Percentiles rank a stretch among this genome's conserved stretches.
Evolutionary conservation across 1,140 invertebrate genomes (phyloP).

Genomic region (Eriocheir sinensis): DNA sequence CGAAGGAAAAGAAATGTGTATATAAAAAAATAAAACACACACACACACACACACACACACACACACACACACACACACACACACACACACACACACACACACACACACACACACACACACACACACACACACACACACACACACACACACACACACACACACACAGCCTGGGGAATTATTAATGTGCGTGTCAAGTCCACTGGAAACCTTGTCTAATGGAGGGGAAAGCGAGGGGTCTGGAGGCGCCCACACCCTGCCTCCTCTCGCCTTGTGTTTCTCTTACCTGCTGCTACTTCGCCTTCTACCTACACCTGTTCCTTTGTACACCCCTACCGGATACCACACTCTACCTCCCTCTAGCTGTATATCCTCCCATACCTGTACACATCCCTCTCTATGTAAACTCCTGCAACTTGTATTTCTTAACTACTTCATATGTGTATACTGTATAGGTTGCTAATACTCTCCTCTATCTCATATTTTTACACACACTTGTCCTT

Average conservation of each 20-base stretch:
- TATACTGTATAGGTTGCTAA: no score
- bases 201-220: slow-evolving; percentile 45
- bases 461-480: not conserved
- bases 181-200: slow-evolving; percentile 10
- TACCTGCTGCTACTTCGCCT: not conserved
- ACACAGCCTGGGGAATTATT: slow-evolving; percentile 53
- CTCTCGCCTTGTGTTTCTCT: not conserved
- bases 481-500: not conserved
- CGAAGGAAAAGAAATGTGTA: not conserved
- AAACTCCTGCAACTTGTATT: no score
- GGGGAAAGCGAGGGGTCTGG: not conserved
- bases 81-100: slow-evolving; percentile 30
- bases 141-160: slow-evolving; percentile 56
- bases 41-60: slow-evolving; percentile 35
- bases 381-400: not conserved
- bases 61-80: slow-evolving; percentile 30
- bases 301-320: not conserved
- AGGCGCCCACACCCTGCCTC: not conserved
- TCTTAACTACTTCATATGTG: no score
- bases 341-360: not conserved
- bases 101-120: slow-evolving; percentile 48
- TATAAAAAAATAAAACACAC: no score
- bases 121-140: slow-evolving; percentile 59
- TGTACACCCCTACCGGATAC: not conserved
- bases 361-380: not conserved